Conservation (phyloP, 2,888 invertebrate genomes). For the Nasonovia ribisnigri region DNA sequence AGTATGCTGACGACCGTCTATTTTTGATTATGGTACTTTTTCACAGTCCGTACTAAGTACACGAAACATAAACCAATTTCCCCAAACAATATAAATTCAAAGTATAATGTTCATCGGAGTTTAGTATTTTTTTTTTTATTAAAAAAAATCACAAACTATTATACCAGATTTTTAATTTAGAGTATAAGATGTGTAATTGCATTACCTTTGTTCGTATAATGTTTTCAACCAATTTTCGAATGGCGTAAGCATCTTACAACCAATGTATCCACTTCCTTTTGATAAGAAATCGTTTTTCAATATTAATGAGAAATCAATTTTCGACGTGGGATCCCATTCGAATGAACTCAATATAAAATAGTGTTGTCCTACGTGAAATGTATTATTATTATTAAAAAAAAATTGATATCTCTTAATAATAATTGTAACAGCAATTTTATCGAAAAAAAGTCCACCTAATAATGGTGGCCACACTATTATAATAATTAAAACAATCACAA, state of each 20-base stretch:
- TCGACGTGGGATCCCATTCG: constrained; percentile 80
- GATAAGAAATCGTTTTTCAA: constrained; percentile 67
- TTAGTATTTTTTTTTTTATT: neutral
- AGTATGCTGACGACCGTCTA: neutral
- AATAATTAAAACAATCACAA: neutral
- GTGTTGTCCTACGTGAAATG: constrained; percentile 25
- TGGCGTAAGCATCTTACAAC: constrained; percentile 73
- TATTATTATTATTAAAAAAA: neutral
- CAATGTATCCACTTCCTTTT: constrained; percentile 68
- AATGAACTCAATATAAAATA: constrained; percentile 70
- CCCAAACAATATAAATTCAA: neutral
- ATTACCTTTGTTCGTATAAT: constrained; percentile 73
- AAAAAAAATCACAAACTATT: neutral
- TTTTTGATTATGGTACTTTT: neutral
- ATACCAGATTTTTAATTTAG: neutral
- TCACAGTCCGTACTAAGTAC: neutral
- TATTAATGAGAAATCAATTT: constrained; percentile 75
- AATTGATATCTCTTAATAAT: neutral
- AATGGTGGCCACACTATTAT: neutral
- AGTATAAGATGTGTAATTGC: neutral
- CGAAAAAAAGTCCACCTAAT: neutral
- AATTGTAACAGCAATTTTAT: neutral
- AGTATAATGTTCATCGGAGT: neutral
- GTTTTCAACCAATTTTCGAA: constrained; percentile 75
- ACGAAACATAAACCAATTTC: neutral